Base-by-base conservation (phyloP, 2,888 invertebrate genomes). In the Apamea anceps region DNA sequence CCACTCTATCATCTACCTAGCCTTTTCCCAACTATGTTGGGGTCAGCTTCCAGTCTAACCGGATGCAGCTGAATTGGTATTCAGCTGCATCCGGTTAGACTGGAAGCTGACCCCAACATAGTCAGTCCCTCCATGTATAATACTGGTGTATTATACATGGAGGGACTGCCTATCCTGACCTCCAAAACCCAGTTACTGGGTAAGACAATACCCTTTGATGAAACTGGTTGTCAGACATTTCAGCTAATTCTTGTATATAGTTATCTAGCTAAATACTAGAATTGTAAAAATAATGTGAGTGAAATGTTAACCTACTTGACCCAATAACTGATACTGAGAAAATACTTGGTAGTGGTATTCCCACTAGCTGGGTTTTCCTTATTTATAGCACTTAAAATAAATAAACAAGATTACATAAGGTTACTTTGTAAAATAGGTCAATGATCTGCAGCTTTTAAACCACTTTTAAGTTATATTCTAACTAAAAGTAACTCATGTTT, bases 331-430 rank as follows among this genome's bases (percentile, higher is more conserved):
- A 18, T 57, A 60, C 37, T 37, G 32, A 62, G 15, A 15, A 68
- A 79, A 10, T 51, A 67, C 18, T 80, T 13, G 2, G 13, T 32
- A 18, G 18, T 65, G 66, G 57, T 32, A 57, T 65, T 57, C 57
- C 65, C n/a, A 48, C 10, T 57, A 37, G 13, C 54, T 32, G 0
- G 15, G 18, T 70, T 81, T 32, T 28, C 28, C 45, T 25, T 68
- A 48, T 37, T 51, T 70, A 71, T n/a, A 28, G 37, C 21, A 71
- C 21, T 81, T 2, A 60, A 57, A 37, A 37, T 65, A 45, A 74
- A n/a, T 18, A 57, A 63, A 21, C 4, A 5, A n/a, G 18, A 25
- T 63, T 51, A 12, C n/a, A n/a, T n/a, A 21, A 18, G 10, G 4
- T 10, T 32, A 32, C n/a, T n/a, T 54, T 45, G n/a, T 57, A 45